Conservation (phyloP, 2,888 invertebrate species). For the Drosophila paucipuncta region DNA sequence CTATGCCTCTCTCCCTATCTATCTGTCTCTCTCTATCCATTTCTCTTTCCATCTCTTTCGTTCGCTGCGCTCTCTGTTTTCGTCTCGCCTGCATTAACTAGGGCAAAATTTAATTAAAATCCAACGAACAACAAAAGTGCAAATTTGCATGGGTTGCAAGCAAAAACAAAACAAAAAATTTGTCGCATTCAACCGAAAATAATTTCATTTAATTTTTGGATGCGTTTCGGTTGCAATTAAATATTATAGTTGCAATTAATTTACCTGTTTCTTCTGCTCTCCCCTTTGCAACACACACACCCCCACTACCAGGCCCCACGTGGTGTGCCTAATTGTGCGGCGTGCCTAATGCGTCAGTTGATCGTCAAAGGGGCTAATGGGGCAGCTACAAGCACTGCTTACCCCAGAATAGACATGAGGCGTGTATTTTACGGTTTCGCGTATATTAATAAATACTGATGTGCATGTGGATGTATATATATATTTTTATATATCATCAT, state of each 20-base stretch:
- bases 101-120: conserved; percentile 65
- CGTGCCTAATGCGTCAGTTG: conserved; percentile 49
- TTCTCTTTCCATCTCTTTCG: background rate
- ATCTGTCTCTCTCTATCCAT: background rate
- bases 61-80: background rate
- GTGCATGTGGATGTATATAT: background rate
- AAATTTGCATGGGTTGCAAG: conserved; percentile 2
- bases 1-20: background rate
- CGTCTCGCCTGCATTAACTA: conserved; percentile 39
- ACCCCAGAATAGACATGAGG: conserved; percentile 36
- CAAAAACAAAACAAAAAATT: conserved; percentile 5
- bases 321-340: conserved; percentile 53
- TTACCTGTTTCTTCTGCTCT: background rate
- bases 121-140: conserved; percentile 22
- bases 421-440: conserved; percentile 34
- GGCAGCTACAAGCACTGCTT: conserved; percentile 28
- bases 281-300: background rate
- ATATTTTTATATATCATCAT: background rate
- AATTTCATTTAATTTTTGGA: conserved; percentile 22
- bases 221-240: conserved; percentile 2
- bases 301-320: background rate
- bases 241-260: background rate
- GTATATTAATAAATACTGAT: conserved; percentile 10
- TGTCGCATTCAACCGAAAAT: conserved; percentile 19
- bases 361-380: conserved; percentile 43